phyloP scores from a whole-genome alignment of 2,888 invertebrate genomes.

The Mesorhabditis belari region DNA sequence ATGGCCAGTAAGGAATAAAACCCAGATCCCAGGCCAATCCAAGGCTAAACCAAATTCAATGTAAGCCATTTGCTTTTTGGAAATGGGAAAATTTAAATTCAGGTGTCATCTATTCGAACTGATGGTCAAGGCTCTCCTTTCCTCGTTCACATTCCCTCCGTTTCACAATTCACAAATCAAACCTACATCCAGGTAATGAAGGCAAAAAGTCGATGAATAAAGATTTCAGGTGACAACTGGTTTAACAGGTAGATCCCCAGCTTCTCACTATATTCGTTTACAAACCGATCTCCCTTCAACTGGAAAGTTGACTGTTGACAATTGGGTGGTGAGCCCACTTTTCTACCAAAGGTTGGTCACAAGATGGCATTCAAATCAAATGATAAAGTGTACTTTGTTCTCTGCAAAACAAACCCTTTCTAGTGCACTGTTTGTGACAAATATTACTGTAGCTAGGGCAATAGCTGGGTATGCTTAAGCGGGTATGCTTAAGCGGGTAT shows the following conservation, averaged over 20 bases:
- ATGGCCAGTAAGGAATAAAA: too few species aligned
- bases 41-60: too few species aligned
- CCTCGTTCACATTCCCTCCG: background rate
- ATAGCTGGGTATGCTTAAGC: too few species aligned
- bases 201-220: background rate
- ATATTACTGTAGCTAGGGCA: too few species aligned
- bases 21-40: too few species aligned
- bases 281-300: background rate
- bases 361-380: too few species aligned
- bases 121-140: background rate
- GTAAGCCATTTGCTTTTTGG: too few species aligned
- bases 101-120: background rate
- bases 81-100: background rate
- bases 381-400: too few species aligned
- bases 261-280: background rate
- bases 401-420: too few species aligned
- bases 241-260: background rate
- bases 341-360: background rate
- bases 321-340: background rate
- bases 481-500: too few species aligned
- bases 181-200: background rate
- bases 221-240: background rate
- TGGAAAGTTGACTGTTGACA: background rate
- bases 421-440: too few species aligned
- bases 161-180: background rate